phyloP scores from a whole-genome alignment of 2,888 invertebrate species.

The Chesias legatella region DNA sequence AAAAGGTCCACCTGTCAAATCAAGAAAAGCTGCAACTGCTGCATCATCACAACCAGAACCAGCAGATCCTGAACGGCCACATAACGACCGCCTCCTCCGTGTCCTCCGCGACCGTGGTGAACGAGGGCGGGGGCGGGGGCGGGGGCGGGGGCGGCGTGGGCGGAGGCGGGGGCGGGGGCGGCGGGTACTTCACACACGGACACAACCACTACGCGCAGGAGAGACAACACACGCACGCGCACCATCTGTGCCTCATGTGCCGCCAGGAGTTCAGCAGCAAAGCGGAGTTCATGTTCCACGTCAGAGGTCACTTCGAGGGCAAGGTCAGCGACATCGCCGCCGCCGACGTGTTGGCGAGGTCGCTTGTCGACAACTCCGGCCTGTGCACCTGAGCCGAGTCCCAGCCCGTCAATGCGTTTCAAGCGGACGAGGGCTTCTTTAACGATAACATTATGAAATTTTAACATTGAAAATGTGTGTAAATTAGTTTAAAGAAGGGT shows the following conservation, averaged over 20 bases:
- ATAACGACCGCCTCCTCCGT: conserved; percentile 68
- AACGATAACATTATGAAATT: conserved; percentile 73
- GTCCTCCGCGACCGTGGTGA: conserved; percentile 68
- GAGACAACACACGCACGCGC: conserved; percentile 70
- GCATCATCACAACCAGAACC: conserved; percentile 74
- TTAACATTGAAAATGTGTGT: conserved; percentile 33
- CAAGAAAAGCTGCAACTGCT: conserved; percentile 72
- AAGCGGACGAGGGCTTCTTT: conserved; percentile 61
- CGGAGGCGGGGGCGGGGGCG: conserved; percentile 51
- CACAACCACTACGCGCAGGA: conserved; percentile 73
- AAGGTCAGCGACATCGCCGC: conserved; percentile 76
- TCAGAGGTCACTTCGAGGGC: conserved; percentile 83
- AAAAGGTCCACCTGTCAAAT: conserved; percentile 71
- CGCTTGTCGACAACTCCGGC: conserved; percentile 76
- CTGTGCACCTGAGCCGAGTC: conserved; percentile 78
- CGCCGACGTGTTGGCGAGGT: conserved; percentile 74
- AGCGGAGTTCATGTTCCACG: conserved; percentile 85
- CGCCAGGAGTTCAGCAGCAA: conserved; percentile 83
- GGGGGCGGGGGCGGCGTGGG: conserved; percentile 52
- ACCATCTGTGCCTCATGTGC: conserved; percentile 83
- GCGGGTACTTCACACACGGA: conserved; percentile 70
- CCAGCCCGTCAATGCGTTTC: conserved; percentile 64
- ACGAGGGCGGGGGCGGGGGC: conserved; percentile 56
- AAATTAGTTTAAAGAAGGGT: no score
- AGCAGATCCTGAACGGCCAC: conserved; percentile 72